Percentiles rank a stretch among this genome's conserved stretches.
phyloP scores from a whole-genome alignment of 35 echinoderm and acorn worm genomes.

The Anneissia japonica region DNA sequence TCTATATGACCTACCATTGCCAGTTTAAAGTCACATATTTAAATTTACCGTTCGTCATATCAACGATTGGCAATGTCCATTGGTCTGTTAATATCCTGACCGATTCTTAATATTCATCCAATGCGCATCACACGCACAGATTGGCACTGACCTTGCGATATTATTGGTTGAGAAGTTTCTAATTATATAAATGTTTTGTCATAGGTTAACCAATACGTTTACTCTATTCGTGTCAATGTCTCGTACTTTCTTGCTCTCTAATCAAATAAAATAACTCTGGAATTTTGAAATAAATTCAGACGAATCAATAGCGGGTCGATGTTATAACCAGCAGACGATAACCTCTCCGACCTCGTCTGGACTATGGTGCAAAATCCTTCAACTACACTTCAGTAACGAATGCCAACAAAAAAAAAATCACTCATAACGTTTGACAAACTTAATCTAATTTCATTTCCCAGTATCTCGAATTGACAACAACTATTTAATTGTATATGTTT shows the following conservation, averaged over 20 bases:
- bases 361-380: background rate
- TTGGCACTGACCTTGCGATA: background rate
- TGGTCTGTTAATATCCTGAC: background rate
- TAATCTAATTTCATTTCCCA: background rate
- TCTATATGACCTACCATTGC: background rate
- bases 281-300: background rate
- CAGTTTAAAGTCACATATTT: background rate
- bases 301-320: background rate
- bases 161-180: background rate
- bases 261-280: background rate
- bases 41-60: background rate
- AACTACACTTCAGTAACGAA: background rate
- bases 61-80: background rate
- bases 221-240: background rate
- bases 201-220: background rate
- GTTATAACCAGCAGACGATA: background rate
- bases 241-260: background rate
- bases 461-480: background rate
- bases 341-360: background rate
- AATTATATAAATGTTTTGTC: background rate
- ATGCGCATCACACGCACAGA: background rate
- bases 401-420: background rate
- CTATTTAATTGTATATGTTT: background rate
- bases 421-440: background rate
- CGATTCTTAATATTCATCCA: background rate